phyloP scores from a whole-genome alignment of 2,888 invertebrate species.

The Aphodius granarius region DNA sequence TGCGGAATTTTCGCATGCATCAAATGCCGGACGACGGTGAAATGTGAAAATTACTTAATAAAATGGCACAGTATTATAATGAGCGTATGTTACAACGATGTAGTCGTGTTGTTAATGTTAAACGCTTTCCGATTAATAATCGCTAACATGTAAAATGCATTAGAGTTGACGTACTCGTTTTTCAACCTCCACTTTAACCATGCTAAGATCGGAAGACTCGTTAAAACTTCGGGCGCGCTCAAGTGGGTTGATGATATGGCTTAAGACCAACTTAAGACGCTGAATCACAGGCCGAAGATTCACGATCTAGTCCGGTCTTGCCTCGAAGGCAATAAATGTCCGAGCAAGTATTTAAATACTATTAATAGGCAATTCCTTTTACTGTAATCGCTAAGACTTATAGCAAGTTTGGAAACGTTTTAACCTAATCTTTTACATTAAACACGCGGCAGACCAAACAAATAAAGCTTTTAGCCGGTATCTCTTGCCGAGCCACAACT shows the following conservation, averaged over 20 bases:
- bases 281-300: conserved; percentile 7
- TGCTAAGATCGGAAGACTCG: conserved; percentile 29
- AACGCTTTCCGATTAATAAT: conserved; percentile 53
- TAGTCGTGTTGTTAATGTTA: conserved; percentile 52
- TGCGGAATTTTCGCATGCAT: not conserved
- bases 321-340: conserved; percentile 41
- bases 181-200: conserved; percentile 35
- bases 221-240: conserved; percentile 10
- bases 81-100: conserved; percentile 49
- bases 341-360: conserved; percentile 47
- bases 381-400: conserved; percentile 50
- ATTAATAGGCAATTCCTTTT: conserved; percentile 54
- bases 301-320: conserved; percentile 21
- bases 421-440: conserved; percentile 51
- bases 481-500: conserved; percentile 16
- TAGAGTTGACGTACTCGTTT: conserved; percentile 46
- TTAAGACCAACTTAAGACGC: conserved; percentile 12
- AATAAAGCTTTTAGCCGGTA: not conserved
- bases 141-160: conserved; percentile 53
- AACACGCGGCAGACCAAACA: conserved; percentile 35
- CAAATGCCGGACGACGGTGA: conserved; percentile 28
- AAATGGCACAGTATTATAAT: conserved; percentile 46
- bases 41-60: conserved; percentile 48
- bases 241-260: not conserved
- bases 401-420: conserved; percentile 48